Percentiles rank a stretch among this genome's conserved stretches.
Evolutionary conservation across 2,888 invertebrate species (phyloP).

Genomic region (Chaitophorus viminalis): DNA sequence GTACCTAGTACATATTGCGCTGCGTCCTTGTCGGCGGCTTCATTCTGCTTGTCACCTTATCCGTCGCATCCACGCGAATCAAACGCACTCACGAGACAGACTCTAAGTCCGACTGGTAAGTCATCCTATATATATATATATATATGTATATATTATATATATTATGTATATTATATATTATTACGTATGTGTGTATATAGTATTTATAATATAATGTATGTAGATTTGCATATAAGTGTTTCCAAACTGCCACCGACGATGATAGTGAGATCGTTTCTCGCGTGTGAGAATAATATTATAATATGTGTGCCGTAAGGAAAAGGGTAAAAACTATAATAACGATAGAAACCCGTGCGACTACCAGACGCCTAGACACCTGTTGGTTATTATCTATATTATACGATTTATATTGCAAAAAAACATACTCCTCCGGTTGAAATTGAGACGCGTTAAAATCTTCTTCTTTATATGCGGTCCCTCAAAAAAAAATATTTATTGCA

Average conservation of each 20-base stretch:
- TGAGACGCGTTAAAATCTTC: no score
- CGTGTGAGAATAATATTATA: no score
- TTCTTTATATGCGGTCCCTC: no score
- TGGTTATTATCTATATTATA: no score
- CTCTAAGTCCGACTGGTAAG: slow-evolving; percentile 35
- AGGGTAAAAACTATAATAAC: no score
- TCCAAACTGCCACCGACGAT: neutral
- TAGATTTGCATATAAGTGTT: neutral
- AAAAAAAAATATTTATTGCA: no score
- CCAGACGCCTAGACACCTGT: no score
- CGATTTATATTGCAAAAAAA: no score
- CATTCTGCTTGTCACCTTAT: slow-evolving; percentile 38
- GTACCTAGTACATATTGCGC: slow-evolving; percentile 42
- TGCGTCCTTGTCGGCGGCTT: slow-evolving; percentile 43
- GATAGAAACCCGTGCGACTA: no score
- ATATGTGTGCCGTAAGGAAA: no score
- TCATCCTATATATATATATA: neutral
- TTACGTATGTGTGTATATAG: neutral
- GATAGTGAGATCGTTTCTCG: no score
- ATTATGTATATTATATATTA: neutral
- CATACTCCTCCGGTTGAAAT: no score
- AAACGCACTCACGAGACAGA: neutral
- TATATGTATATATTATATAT: neutral
- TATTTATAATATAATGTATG: neutral
- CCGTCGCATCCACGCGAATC: slow-evolving; percentile 29